Evolutionary conservation across 1,140 invertebrate genomes (phyloP), one percentile per base, ranked within the genome.

Genomic region (Drosophila serrata): DNA sequence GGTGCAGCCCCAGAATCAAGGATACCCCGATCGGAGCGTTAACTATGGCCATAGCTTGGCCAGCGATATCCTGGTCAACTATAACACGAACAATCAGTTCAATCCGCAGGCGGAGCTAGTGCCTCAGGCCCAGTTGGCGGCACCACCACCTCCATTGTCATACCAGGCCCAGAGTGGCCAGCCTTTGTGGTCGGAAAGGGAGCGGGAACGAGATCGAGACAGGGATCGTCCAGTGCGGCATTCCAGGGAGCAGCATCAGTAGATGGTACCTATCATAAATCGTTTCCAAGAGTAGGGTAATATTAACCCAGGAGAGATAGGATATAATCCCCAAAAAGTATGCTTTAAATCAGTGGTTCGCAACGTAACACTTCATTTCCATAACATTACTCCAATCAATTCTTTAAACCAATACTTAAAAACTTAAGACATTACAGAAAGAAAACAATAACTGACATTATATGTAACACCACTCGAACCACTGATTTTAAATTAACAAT

Each of bases 31-130:
- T 13, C 68, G 84, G 3, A 62, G 48, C 8, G 84, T 90, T 0
- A 64, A 73, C n/a, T 81, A 82, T 2, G 84, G 84, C 4, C 84
- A 87, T 42, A 87, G 84, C 27, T 27, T 87, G 58, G 80, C 84
- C 29, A 75, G 84, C 24, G 84, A 87, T 13, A 88, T 87, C 2
- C 48, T 87, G 37, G 84, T 87, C 12, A 87, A 87, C 68, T 88
- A 87, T 61, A 87, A 84, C 45, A 78, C 40, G 2, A 87, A 87
- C 68, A 87, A 87, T 29, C 84, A 87, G 59, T 93, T 96, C 15
- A 95, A 97, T 82, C 95, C 95, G 0, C 94, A 96, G 59, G 95
- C 95, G 51, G 96, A 97, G 79, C 95, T 95, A 91, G 72, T 81
- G 78, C 75, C 84, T 1, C 81, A 80, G 12, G 60, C 76, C 15